A percentile compares a stretch with the other conserved stretches of the same genome.
These are phyloP conservation scores for Beroe forskalii DNA, from an alignment of 37 sponge, comb jelly and placozoan genomes.

Conservation along the genomic window DNA sequence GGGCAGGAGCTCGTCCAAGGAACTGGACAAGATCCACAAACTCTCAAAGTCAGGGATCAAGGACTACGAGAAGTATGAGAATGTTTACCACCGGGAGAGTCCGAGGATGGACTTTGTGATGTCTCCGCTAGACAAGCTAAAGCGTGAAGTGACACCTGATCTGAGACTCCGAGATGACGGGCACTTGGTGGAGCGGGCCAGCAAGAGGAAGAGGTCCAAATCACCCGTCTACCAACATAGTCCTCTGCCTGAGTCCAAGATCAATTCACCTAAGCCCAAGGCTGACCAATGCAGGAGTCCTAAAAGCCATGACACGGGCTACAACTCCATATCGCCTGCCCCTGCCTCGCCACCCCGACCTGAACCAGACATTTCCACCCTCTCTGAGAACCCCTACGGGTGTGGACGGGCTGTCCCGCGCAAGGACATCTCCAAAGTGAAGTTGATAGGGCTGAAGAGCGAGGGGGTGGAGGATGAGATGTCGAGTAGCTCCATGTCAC, in stretches of 20 bases:
- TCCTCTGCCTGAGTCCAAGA: slow-evolving; percentile 22
- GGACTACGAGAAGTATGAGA: slow-evolving; percentile 44
- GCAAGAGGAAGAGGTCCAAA: slow-evolving; percentile 49
- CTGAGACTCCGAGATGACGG: not conserved
- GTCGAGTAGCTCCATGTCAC: slow-evolving; percentile 62
- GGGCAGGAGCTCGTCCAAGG: slow-evolving; percentile 17
- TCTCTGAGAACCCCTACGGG: slow-evolving; percentile 62
- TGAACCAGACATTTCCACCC: slow-evolving; percentile 9
- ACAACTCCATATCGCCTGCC: slow-evolving; percentile 52
- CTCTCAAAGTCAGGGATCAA: not conserved
- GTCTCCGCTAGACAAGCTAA: not conserved
- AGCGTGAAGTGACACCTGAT: not conserved
- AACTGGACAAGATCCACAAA: slow-evolving; percentile 22
- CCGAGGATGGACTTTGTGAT: not conserved
- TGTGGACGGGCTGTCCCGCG: slow-evolving; percentile 45
- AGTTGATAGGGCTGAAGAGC: slow-evolving; percentile 29
- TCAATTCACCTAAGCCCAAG: not conserved
- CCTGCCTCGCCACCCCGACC: slow-evolving; percentile 21
- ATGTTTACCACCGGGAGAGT: slow-evolving; percentile 30
- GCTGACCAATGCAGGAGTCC: not conserved
- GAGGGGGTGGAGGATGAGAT: not conserved
- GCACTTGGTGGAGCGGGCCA: slow-evolving; percentile 34
- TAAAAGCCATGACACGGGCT: slow-evolving; percentile 34
- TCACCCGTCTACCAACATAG: slow-evolving; percentile 53
- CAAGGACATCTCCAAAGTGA: slow-evolving; percentile 58